phyloP scores from a whole-genome alignment of 1,140 invertebrate genomes.

The Odontomachus brunneus region DNA sequence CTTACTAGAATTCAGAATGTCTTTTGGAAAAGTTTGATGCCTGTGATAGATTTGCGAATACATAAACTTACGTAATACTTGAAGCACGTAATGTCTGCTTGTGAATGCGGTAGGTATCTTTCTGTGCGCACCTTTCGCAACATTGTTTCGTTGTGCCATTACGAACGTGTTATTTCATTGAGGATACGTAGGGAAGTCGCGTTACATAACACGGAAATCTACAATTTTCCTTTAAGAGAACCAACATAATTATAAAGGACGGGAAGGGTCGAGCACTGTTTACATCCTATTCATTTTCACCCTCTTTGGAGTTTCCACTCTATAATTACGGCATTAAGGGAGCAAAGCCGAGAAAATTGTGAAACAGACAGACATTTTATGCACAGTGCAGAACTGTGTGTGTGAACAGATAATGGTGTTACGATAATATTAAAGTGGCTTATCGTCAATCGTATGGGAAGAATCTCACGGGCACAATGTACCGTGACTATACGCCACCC shows the following conservation, averaged over 20 bases:
- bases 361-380: background rate
- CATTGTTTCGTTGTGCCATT: background rate
- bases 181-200: background rate
- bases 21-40: too few relatives aligned
- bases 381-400: background rate
- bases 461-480: slow-evolving; percentile 22
- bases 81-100: too few relatives aligned
- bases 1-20: too few relatives aligned
- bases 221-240: slow-evolving; percentile 6
- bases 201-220: slow-evolving; percentile 17
- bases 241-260: background rate
- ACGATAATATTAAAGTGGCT: slow-evolving; percentile 32
- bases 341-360: slow-evolving; percentile 11
- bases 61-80: too few relatives aligned
- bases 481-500: background rate
- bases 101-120: too few relatives aligned
- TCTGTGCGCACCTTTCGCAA: background rate
- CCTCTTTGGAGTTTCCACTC: slow-evolving; percentile 13
- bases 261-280: background rate
- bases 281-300: slow-evolving; percentile 26
- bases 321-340: slow-evolving; percentile 36
- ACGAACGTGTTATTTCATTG: background rate
- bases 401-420: slow-evolving; percentile 33
- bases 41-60: too few relatives aligned
- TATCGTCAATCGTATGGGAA: slow-evolving; percentile 40